These are phyloP conservation scores for Aythya baeri DNA, from an alignment of 2,113 vertebrate species.

Conservation along the genomic window DNA sequence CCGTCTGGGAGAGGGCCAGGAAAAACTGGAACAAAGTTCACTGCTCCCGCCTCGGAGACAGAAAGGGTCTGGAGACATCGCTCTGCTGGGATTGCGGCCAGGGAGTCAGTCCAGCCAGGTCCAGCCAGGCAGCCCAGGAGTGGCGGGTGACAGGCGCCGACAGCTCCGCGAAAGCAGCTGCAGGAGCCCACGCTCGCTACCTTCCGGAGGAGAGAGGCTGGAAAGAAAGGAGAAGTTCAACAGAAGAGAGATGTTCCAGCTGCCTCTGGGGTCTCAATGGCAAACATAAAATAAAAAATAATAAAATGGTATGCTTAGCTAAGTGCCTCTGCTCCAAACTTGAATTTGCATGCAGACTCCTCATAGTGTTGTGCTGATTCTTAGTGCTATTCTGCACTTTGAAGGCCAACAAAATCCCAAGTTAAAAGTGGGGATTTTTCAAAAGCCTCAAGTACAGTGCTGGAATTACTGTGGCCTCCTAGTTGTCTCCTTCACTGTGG, in stretches of 20 bases:
- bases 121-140: background rate
- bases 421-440: background rate
- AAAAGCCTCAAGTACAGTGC: background rate
- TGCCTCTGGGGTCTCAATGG: background rate
- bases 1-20: background rate
- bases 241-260: background rate
- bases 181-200: background rate
- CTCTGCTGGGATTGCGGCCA: background rate
- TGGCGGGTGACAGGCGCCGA: background rate
- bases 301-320: background rate
- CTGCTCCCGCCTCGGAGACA: background rate
- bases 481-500: background rate
- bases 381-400: background rate
- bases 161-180: conserved; percentile 19
- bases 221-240: background rate
- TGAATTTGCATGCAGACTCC: background rate
- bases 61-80: background rate
- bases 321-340: background rate
- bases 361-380: background rate
- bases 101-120: background rate
- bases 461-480: background rate
- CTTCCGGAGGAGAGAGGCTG: background rate
- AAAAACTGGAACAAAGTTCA: conserved; percentile 25
- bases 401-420: background rate
- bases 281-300: background rate